Percentiles rank a stretch among this genome's conserved stretches.
Conservation (phyloP, 2,113 vertebrate genomes). For the Sylvia atricapilla region DNA sequence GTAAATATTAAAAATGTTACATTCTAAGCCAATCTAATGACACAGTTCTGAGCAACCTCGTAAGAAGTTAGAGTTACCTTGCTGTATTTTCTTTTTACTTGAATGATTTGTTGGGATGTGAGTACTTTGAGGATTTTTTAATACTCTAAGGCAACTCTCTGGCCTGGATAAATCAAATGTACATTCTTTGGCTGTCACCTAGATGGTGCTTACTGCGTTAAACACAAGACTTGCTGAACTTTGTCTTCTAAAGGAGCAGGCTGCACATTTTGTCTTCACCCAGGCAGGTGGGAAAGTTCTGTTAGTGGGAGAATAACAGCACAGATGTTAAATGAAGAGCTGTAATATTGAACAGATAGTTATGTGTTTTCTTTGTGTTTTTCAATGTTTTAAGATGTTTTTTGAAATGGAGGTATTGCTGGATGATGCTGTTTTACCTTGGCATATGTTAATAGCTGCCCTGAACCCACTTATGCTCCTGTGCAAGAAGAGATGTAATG, state of each 20-base stretch:
- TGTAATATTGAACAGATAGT: not conserved
- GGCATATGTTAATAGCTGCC: slow-evolving; percentile 55
- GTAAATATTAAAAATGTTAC: not conserved
- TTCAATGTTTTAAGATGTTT: slow-evolving; percentile 14
- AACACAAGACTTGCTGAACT: not conserved
- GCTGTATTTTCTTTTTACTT: not conserved
- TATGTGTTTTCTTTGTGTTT: not conserved
- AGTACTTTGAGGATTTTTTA: not conserved
- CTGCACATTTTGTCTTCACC: not conserved
- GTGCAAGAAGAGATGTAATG: slow-evolving; percentile 50
- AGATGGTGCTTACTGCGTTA: not conserved
- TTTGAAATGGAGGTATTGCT: slow-evolving; percentile 13
- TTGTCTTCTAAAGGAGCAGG: not conserved
- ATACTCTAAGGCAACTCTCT: not conserved
- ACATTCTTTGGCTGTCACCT: not conserved
- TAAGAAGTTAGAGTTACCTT: not conserved
- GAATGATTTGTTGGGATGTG: not conserved
- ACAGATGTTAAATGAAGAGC: slow-evolving; percentile 57
- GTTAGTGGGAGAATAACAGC: not conserved
- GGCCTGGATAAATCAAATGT: not conserved
- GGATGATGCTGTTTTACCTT: slow-evolving; percentile 42
- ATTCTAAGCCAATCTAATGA: not conserved
- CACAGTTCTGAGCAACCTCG: not conserved
- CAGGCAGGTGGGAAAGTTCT: not conserved
- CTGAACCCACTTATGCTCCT: slow-evolving; percentile 24